Conservation (phyloP, 2,113 vertebrate genomes). For the Cheirogaleus medius region DNA sequence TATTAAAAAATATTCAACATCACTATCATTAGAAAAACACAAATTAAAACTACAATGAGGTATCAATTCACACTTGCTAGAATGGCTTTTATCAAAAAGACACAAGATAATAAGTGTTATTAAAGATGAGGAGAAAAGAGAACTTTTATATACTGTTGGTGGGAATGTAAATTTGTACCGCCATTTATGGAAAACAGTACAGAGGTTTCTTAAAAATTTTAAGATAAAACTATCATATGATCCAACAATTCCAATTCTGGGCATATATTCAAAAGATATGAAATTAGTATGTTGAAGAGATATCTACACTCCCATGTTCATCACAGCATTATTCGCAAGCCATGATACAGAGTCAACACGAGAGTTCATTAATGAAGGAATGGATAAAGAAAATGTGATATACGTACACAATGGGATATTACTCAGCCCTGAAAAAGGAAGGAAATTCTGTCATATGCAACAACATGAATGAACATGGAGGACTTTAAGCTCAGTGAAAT, state of each 20-base stretch:
- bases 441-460: background rate
- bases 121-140: background rate
- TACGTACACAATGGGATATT: background rate
- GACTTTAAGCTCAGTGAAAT: background rate
- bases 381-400: background rate
- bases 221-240: background rate
- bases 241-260: background rate
- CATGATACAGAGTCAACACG: background rate
- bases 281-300: background rate
- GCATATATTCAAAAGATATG: background rate
- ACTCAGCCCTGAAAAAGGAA: background rate
- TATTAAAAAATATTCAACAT: background rate
- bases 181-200: background rate
- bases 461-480: background rate
- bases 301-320: background rate
- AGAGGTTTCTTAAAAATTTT: background rate
- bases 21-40: background rate
- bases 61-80: background rate
- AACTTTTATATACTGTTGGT: background rate
- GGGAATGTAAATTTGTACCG: background rate
- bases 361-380: background rate
- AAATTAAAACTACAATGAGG: background rate
- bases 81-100: background rate
- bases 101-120: background rate
- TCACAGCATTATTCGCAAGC: background rate